Percentiles rank a stretch among this genome's conserved stretches.
Conservation (phyloP, 2,888 invertebrate species). For the Blastobasis lacticolella region DNA sequence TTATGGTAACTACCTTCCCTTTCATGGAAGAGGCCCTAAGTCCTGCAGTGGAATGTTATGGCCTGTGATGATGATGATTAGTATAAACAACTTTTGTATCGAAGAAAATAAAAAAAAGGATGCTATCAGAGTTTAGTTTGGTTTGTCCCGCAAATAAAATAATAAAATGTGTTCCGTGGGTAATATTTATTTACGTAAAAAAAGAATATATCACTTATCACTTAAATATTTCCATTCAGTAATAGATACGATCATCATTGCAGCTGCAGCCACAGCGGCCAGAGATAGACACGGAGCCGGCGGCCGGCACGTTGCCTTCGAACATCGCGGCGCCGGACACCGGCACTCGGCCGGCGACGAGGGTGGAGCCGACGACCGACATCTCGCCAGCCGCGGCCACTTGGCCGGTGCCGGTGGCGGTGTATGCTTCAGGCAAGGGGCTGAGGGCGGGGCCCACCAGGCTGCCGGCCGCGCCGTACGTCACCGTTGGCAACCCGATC, state of each 20-base stretch:
- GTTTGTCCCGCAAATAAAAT: too few species aligned
- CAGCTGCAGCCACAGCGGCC: constrained; percentile 22
- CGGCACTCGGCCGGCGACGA: constrained; percentile 28
- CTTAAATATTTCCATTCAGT: background rate
- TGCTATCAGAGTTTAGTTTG: too few species aligned
- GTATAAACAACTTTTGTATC: too few species aligned
- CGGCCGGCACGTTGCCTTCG: constrained; percentile 24
- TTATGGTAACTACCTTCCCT: too few species aligned
- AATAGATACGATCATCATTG: background rate
- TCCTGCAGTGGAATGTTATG: too few species aligned
- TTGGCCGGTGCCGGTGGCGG: constrained; percentile 19
- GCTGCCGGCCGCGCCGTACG: constrained; percentile 1
- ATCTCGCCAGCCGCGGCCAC: constrained; percentile 18
- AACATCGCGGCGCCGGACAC: constrained; percentile 28
- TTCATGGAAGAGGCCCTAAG: too few species aligned
- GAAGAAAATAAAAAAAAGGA: too few species aligned
- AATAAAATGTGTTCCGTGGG: too few species aligned
- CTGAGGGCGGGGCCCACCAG: constrained; percentile 20
- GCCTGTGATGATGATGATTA: too few species aligned
- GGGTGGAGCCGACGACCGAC: constrained; percentile 22
- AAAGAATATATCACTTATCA: too few species aligned
- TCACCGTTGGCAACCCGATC: background rate
- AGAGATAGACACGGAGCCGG: constrained; percentile 23
- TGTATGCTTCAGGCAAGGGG: constrained; percentile 9
- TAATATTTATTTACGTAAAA: too few species aligned